These are phyloP conservation scores for Limnephilus marmoratus DNA, from an alignment of 2,888 invertebrate species.

Conservation along the genomic window DNA sequence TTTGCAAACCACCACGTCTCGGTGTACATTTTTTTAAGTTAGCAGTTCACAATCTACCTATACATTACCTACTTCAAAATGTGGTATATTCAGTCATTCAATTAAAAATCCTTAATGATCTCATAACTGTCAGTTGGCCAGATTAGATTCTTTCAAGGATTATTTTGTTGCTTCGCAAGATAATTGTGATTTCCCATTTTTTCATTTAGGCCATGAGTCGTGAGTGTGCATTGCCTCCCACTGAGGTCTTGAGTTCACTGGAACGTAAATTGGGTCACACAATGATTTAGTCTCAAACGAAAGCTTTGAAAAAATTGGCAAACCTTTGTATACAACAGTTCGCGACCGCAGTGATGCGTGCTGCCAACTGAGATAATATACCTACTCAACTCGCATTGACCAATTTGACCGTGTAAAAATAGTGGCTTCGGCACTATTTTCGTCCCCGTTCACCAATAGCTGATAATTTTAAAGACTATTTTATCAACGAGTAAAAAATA, in stretches of 20 bases:
- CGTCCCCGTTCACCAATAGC: neutral
- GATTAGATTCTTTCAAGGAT: neutral
- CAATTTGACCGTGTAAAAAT: conserved; percentile 30
- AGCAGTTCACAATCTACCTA: too few relatives aligned
- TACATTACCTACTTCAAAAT: neutral
- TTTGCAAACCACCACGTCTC: too few relatives aligned
- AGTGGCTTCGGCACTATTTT: conserved; percentile 24
- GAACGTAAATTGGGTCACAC: conserved; percentile 2
- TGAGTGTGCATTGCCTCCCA: neutral
- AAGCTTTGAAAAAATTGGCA: conserved; percentile 23
- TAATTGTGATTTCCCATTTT: neutral
- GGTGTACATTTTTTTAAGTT: too few relatives aligned
- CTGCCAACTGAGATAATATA: conserved; percentile 24
- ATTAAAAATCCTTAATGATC: too few relatives aligned
- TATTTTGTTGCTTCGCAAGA: neutral
- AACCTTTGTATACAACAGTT: conserved; percentile 4
- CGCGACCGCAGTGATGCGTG: neutral
- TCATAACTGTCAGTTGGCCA: neutral
- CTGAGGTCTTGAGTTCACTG: neutral
- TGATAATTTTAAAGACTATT: neutral
- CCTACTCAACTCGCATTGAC: conserved; percentile 13
- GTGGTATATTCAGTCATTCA: neutral
- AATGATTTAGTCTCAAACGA: conserved; percentile 27
- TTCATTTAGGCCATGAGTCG: neutral
- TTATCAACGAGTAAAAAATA: neutral